Base-by-base conservation (phyloP, 2,113 vertebrate species). In the Sander lucioperca region DNA sequence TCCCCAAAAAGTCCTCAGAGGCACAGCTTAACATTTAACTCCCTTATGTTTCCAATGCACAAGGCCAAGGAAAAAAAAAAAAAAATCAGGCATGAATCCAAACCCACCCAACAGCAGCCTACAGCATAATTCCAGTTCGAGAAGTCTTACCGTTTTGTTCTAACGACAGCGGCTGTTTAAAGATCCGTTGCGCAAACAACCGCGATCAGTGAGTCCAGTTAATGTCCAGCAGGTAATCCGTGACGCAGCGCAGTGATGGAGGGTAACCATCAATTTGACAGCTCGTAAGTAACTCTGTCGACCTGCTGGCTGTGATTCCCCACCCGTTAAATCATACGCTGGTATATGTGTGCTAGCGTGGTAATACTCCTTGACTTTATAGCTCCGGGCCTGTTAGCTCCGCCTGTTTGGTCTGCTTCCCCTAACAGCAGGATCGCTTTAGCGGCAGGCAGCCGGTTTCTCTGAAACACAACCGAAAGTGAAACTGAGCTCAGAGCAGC, bases 101-200 rank as follows among this genome's bases (percentile, higher is more conserved):
- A 50, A 65, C 2, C 23, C 51, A 1, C 33, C n/a, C 13, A 68
- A n/a, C 47, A n/a, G 2, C 18, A 33, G 3, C 21, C 6, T 2
- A 14, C 1, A 25, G 33, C 16, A 3, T 3, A 2, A 9, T 1
- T 45, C n/a, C 14, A 15, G 21, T 2, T 9, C 23, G 5, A 5
- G n/a, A 21, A 14, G 19, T 56, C 90, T 92, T 79, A 93, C 92
- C 92, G 92, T 90, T 89, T 84, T 77, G 74, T 48, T 71, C 43
- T 59, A 45, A 64, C 62, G 39, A 1, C 69, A 30, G 78, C 75
- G 16, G 53, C 63, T 23, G 18, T 9, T 75, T 57, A 66, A 76
- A 66, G 68, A 75, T 76, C 73, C 48, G 15, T 48, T 33, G 30
- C 6, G 30, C 30, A 5, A 33, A 5, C 30, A 33, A 33, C 30